A percentile compares a stretch with the other conserved stretches of the same genome.
phyloP scores from a whole-genome alignment of 2,113 vertebrate species.

The Pluvianellus socialis region DNA sequence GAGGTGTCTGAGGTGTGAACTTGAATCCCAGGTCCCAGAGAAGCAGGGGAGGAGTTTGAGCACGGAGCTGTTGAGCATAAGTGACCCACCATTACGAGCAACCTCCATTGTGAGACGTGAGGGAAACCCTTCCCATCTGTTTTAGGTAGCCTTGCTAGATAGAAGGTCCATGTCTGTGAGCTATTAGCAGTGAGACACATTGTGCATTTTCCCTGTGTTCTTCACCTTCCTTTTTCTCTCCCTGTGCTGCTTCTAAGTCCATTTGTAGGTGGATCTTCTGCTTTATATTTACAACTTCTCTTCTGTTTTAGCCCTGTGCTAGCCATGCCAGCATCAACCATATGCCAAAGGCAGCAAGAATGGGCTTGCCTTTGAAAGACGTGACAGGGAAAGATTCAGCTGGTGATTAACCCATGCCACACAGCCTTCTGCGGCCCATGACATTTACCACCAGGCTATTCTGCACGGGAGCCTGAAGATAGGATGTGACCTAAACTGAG shows the following conservation, averaged over 20 bases:
- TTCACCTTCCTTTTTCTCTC: background rate
- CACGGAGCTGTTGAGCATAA: background rate
- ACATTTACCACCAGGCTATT: background rate
- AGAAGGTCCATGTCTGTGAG: background rate
- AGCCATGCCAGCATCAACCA: background rate
- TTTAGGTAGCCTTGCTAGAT: background rate
- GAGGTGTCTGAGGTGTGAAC: background rate
- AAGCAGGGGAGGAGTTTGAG: background rate
- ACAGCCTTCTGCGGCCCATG: background rate
- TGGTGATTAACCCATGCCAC: background rate
- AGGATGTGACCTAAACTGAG: background rate
- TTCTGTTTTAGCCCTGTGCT: background rate
- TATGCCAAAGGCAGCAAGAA: background rate
- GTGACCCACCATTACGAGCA: background rate
- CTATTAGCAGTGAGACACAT: background rate
- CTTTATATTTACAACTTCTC: background rate
- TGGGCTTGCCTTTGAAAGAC: background rate
- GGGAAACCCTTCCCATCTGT: background rate
- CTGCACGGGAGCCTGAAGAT: rapidly evolving
- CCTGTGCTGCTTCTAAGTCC: background rate
- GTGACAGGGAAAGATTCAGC: background rate
- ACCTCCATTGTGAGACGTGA: background rate
- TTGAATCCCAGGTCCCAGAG: background rate
- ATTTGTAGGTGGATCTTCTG: background rate
- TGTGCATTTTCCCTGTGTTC: background rate